Conservation (phyloP, 2,888 invertebrate genomes). For the Epinotia brunnichana region DNA sequence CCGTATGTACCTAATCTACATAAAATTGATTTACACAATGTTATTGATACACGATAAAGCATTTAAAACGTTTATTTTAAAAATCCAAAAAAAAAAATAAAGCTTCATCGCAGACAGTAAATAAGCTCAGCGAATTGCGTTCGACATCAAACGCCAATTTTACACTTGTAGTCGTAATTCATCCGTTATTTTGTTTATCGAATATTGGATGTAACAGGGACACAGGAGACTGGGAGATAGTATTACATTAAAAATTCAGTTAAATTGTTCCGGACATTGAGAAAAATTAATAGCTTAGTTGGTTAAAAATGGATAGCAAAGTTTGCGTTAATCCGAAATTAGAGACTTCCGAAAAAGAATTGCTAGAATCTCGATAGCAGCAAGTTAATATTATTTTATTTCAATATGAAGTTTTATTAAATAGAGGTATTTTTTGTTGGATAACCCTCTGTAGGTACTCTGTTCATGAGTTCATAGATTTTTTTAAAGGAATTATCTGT, state of each 20-base stretch:
- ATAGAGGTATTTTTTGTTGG: no score
- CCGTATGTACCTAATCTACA: neutral
- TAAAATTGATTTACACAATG: neutral
- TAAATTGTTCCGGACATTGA: no score
- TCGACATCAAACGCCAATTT: conserved; percentile 25
- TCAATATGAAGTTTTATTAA: no score
- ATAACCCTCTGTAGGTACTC: no score
- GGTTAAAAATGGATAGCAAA: no score
- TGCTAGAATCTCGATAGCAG: no score
- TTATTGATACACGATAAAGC: neutral
- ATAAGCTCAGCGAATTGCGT: conserved; percentile 16
- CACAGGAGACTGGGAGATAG: neutral
- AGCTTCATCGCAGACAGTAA: neutral
- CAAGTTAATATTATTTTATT: no score
- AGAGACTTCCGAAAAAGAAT: no score
- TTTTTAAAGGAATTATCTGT: no score
- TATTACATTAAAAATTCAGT: neutral
- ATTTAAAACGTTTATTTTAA: neutral
- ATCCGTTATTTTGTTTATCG: conserved; percentile 16
- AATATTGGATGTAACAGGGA: conserved; percentile 10
- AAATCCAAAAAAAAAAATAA: conserved; percentile 6
- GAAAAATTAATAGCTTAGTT: no score
- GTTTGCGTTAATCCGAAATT: no score
- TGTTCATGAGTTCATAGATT: no score
- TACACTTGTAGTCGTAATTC: conserved; percentile 26